Conservation (phyloP, 2,797 vertebrate species). For the Delichon dasypus region DNA sequence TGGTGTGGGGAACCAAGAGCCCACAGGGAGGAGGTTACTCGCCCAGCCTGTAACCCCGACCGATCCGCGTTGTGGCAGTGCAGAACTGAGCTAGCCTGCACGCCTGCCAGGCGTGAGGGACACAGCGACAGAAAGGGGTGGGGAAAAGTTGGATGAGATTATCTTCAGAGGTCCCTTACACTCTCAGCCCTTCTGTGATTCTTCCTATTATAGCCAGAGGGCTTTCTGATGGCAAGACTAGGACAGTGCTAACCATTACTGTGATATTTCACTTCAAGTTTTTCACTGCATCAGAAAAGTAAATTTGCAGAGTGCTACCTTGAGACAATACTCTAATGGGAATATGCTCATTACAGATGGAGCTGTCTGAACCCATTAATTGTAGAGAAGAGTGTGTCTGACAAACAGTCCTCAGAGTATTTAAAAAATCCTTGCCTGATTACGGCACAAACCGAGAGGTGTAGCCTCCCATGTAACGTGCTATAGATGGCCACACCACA, state of each 20-base stretch:
- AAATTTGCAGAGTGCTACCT: background rate
- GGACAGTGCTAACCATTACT: background rate
- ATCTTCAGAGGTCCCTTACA: background rate
- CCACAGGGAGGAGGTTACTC: no score
- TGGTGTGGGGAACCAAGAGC: no score
- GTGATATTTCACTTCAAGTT: background rate
- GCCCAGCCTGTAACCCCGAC: no score
- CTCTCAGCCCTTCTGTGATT: background rate
- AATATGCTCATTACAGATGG: slow-evolving; percentile 20
- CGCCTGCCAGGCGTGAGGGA: no score
- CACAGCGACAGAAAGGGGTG: accelerated
- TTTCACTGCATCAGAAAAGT: background rate
- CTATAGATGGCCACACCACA: background rate
- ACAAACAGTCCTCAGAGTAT: slow-evolving; percentile 1
- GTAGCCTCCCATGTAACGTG: background rate
- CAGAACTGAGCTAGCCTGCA: no score
- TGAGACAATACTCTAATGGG: slow-evolving; percentile 14
- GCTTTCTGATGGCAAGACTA: background rate
- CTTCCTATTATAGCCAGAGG: background rate
- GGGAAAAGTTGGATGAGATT: background rate
- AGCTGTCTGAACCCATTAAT: slow-evolving; percentile 31
- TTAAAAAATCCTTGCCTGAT: background rate
- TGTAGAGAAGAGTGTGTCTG: background rate
- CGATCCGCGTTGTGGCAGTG: no score
- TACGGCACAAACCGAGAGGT: background rate